Percentiles rank a stretch among this genome's conserved stretches.
phyloP scores from a whole-genome alignment of 2,888 invertebrate genomes.

The Sarcophaga caerulescens region DNA sequence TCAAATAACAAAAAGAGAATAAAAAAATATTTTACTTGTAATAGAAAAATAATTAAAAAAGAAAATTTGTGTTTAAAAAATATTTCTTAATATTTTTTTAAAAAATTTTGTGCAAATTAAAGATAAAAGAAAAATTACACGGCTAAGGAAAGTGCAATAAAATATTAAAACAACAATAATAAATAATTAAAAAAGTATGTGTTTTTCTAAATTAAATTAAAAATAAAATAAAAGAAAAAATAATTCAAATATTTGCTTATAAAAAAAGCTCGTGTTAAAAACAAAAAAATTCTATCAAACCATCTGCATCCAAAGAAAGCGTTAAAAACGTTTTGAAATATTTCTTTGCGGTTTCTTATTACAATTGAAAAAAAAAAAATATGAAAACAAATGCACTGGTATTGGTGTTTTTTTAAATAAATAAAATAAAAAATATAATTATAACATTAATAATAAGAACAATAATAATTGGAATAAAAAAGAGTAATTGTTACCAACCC shows the following conservation, averaged over 20 bases:
- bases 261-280: slow-evolving; percentile 22
- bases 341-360: no score
- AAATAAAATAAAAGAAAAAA: slow-evolving; percentile 27
- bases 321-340: not conserved
- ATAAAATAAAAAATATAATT: slow-evolving; percentile 17
- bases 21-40: not conserved
- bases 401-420: not conserved
- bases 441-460: slow-evolving; percentile 27
- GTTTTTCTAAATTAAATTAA: not conserved
- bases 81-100: not conserved
- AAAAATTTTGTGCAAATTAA: not conserved
- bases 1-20: not conserved
- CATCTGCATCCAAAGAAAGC: not conserved
- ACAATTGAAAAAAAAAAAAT: no score
- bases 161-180: slow-evolving; percentile 4
- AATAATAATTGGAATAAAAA: not conserved
- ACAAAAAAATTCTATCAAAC: slow-evolving; percentile 6
- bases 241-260: slow-evolving; percentile 32
- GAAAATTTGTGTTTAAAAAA: not conserved
- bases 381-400: not conserved
- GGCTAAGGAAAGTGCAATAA: slow-evolving; percentile 16
- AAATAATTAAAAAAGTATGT: slow-evolving; percentile 9
- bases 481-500: slow-evolving; percentile 26
- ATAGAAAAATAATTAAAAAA: not conserved
- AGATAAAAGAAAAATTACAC: not conserved